phyloP scores from a whole-genome alignment of 2,113 vertebrate species.

The Rafetus swinhoei region DNA sequence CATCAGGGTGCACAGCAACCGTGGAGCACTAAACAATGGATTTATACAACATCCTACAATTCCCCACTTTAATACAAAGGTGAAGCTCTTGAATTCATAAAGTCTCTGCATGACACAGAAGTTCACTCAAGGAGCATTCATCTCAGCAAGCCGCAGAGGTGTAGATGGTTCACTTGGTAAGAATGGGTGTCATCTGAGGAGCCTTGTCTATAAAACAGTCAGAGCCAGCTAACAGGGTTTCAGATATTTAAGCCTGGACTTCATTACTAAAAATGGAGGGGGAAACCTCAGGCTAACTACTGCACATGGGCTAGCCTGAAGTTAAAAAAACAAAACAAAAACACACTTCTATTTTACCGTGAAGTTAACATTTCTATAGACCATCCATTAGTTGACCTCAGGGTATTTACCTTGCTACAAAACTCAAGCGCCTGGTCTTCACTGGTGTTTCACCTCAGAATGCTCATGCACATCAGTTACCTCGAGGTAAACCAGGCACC shows the following conservation, averaged over 20 bases:
- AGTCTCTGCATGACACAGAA: not conserved
- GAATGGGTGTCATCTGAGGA: not conserved
- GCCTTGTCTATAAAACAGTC: not conserved
- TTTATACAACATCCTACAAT: fast-evolving
- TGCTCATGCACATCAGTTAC: not conserved
- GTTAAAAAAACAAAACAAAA: not conserved
- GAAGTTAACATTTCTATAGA: not conserved
- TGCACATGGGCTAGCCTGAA: not conserved
- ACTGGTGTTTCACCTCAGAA: not conserved
- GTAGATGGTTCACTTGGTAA: conserved; percentile 18
- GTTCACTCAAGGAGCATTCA: not conserved
- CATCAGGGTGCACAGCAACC: fast-evolving
- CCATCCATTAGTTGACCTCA: not conserved
- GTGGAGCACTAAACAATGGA: fast-evolving
- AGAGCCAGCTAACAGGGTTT: not conserved
- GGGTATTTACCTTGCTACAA: not conserved
- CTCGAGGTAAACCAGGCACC: not conserved
- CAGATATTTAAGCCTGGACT: not conserved
- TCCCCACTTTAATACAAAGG: not conserved
- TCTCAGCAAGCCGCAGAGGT: not conserved
- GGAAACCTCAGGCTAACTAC: not conserved
- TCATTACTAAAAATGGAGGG: not conserved
- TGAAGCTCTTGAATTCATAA: not conserved
- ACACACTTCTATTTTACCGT: not conserved
- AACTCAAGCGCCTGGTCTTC: not conserved